Evolutionary conservation across 2,888 invertebrate genomes (phyloP).

Genomic region (Malachius bipustulatus): DNA sequence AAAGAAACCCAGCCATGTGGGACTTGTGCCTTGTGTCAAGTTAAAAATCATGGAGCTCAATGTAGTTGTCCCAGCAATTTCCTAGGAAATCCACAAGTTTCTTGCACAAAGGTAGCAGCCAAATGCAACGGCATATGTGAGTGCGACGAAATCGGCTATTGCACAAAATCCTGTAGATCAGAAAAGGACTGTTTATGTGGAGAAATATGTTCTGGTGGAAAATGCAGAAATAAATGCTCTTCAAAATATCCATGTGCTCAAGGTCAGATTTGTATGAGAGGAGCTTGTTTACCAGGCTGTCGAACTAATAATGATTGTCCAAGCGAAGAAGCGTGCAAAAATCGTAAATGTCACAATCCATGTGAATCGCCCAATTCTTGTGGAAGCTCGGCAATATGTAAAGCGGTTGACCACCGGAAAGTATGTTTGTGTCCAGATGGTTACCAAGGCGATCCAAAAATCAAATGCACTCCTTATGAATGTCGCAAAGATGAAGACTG

Average conservation of each 20-base stretch:
- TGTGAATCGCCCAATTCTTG: constrained; percentile 58
- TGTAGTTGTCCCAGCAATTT: constrained; percentile 76
- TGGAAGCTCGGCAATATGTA: constrained; percentile 69
- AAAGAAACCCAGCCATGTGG: constrained; percentile 63
- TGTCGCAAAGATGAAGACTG: constrained; percentile 68
- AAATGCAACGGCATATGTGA: constrained; percentile 67
- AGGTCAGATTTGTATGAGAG: constrained; percentile 64
- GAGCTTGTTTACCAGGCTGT: constrained; percentile 66
- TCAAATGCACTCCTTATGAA: constrained; percentile 63
- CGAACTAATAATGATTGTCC: constrained; percentile 68
- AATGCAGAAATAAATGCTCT: constrained; percentile 63
- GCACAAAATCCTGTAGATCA: constrained; percentile 54
- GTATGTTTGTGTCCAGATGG: constrained; percentile 82
- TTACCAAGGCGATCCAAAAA: constrained; percentile 67
- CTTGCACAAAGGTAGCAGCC: constrained; percentile 60
- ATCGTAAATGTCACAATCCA: constrained; percentile 57
- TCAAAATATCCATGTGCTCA: constrained; percentile 54
- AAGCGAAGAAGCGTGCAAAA: constrained; percentile 60
- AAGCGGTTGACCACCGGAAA: constrained; percentile 66
- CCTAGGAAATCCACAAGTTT: constrained; percentile 68
- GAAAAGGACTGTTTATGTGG: constrained; percentile 69
- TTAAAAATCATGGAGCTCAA: constrained; percentile 72
- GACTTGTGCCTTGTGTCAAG: constrained; percentile 70
- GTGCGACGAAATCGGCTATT: constrained; percentile 73
- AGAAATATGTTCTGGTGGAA: constrained; percentile 60